Percentiles rank a stretch among this genome's conserved stretches.
phyloP scores from a whole-genome alignment of 2,797 vertebrate genomes.

The Centroberyx gerrardi region DNA sequence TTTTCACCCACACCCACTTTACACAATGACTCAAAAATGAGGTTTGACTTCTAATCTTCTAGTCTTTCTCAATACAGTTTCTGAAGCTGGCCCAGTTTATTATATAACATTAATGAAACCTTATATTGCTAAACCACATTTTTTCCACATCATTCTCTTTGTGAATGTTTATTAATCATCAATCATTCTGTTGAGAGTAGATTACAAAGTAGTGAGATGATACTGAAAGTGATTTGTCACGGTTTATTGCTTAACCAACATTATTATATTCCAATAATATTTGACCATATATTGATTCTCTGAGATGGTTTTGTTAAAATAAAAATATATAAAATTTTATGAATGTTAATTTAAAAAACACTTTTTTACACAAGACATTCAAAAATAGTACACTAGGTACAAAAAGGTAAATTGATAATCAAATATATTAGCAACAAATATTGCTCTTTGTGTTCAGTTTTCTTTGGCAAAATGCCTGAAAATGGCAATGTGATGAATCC shows the following conservation, averaged over 20 bases:
- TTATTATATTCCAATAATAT: slow-evolving; percentile 7
- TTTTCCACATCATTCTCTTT: background rate
- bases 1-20: slow-evolving; percentile 62
- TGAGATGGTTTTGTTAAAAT: slow-evolving; percentile 36
- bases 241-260: slow-evolving; percentile 16
- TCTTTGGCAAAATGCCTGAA: slow-evolving; percentile 52
- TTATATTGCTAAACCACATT: slow-evolving; percentile 13
- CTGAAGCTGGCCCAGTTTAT: slow-evolving; percentile 2
- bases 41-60: slow-evolving; percentile 16
- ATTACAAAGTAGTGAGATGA: slow-evolving; percentile 25
- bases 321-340: slow-evolving; percentile 39
- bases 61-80: slow-evolving; percentile 13
- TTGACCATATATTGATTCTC: slow-evolving; percentile 13
- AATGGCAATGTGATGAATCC: slow-evolving; percentile 30
- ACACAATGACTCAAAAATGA: slow-evolving; percentile 39
- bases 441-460: slow-evolving; percentile 64
- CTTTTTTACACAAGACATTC: slow-evolving; percentile 62
- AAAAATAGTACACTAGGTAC: slow-evolving; percentile 62
- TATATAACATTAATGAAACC: slow-evolving; percentile 17
- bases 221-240: slow-evolving; percentile 17
- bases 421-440: slow-evolving; percentile 79
- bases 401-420: slow-evolving; percentile 58
- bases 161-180: slow-evolving; percentile 13
- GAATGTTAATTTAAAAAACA: slow-evolving; percentile 71
- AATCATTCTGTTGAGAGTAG: background rate